Base-by-base conservation (phyloP, 2,797 vertebrate genomes). In the Bradypodion pumilum region DNA sequence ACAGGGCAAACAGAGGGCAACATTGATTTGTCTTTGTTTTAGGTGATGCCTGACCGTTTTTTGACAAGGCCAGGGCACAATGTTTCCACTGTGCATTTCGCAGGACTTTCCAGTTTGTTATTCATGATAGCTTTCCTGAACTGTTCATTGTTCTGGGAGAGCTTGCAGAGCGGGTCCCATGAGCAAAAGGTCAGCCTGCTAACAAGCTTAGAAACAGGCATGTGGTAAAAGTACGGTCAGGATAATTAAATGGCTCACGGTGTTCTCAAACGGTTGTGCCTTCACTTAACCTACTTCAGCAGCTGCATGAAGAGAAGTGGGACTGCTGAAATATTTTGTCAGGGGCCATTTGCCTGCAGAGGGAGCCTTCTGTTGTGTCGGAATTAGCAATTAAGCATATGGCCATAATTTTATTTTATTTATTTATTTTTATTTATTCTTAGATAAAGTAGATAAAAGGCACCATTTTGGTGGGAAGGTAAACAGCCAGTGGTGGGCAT, bases 71-170 rank as follows among this genome's bases (percentile, higher is more conserved):
- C 87, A 89, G 84, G 87, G 83, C 84, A 88, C 89, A 9, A 89
- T 88, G 91, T 92, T 91, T 91, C 84, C 0, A 32, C 87, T 91
- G 87, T 94, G 94, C 93, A 91, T 89, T 91, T 86, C 93, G 91
- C 82, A 82, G 85, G 86, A 91, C 87, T 92, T 92, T 92, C 91
- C 91, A 73, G 87, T 89, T 91, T 94, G 91, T 94, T 93, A 92
- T 85, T 90, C 87, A 86, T 89, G 92, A 93, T 84, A 84, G 85
- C 91, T 66, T 92, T 93, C 89, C 92, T 89, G 87, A 94, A 88
- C 75, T 86, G 78, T 87, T 85, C 59, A 74, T 82, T 82, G 91
- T 1, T 83, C 90, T 1, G 60, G 69, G 87, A 95, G 81, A 75
- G 91, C 86, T 91, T 89, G 90, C 90, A 80, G 5, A 0, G 80